Percentiles rank a stretch among this genome's conserved stretches.
These are phyloP conservation scores for Muscicapa striata DNA, from an alignment of 2,797 vertebrate species.

Conservation along the genomic window DNA sequence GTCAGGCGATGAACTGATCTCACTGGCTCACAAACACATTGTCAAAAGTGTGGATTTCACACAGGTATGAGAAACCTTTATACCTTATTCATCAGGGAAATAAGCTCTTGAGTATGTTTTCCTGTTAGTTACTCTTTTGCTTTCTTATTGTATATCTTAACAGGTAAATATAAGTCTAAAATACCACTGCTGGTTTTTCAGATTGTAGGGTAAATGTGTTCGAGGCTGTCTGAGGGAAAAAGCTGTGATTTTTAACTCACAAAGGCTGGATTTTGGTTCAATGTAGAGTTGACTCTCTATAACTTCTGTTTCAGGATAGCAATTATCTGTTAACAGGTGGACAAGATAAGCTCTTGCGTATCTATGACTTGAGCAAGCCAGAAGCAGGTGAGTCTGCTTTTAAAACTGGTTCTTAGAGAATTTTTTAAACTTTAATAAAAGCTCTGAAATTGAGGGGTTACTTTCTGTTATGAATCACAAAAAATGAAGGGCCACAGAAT, in stretches of 20 bases:
- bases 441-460: not conserved
- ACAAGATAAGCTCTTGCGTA: constrained; percentile 95
- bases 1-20: constrained; percentile 93
- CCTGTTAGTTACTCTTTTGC: not conserved
- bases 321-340: constrained; percentile 92
- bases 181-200: rapidly evolving
- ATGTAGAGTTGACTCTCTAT: constrained; percentile 37
- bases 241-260: not conserved
- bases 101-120: not conserved
- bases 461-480: not conserved
- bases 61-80: constrained; percentile 79
- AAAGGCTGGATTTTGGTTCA: not conserved
- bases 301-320: constrained; percentile 87
- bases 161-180: not conserved
- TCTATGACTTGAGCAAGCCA: constrained; percentile 91
- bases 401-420: not conserved
- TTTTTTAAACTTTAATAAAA: not conserved
- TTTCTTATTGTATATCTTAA: not conserved
- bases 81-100: not conserved
- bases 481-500: not conserved
- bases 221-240: not conserved
- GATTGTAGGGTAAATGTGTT: not conserved
- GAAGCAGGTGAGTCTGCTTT: constrained; percentile 85
- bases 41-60: constrained; percentile 97
- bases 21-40: constrained; percentile 97